Percentiles rank a stretch among this genome's conserved stretches.
These are phyloP conservation scores for Drosophila guanche DNA, from an alignment of 1,140 invertebrate genomes.

Conservation along the genomic window DNA sequence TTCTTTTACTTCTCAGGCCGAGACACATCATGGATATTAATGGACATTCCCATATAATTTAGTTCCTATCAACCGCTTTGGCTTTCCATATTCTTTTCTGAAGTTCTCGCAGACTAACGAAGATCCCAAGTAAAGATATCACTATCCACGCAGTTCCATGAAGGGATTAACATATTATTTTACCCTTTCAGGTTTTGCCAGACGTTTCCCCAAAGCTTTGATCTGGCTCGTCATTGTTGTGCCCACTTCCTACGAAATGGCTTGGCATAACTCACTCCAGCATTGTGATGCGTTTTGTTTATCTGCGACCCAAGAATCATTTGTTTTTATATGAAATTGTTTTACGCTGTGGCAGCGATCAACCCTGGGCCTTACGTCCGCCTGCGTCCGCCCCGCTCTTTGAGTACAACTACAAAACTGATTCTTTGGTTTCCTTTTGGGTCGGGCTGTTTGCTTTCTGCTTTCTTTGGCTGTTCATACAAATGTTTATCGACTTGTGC, in stretches of 20 bases:
- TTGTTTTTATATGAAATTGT: constrained; percentile 67
- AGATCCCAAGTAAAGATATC: no score
- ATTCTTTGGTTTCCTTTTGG: constrained; percentile 47
- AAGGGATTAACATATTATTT: no score
- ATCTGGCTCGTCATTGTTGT: not conserved
- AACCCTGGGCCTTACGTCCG: constrained; percentile 6
- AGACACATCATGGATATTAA: no score
- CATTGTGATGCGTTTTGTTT: constrained; percentile 23
- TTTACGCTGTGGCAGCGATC: constrained; percentile 40
- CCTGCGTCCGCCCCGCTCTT: not conserved
- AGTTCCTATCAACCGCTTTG: no score
- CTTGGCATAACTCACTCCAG: not conserved
- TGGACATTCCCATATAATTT: no score
- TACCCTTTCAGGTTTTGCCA: no score
- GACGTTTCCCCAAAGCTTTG: not conserved
- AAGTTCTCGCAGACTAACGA: no score
- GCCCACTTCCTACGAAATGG: no score
- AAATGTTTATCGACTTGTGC: constrained; percentile 74
- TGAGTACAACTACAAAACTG: constrained; percentile 47
- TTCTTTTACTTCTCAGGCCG: no score
- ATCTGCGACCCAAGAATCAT: constrained; percentile 51
- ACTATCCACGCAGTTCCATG: no score
- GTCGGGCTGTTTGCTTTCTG: constrained; percentile 6
- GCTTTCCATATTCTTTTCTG: no score
- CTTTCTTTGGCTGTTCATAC: constrained; percentile 54